Base-by-base conservation (phyloP, 2,888 invertebrate species). In the Monoplex corrugatus region DNA sequence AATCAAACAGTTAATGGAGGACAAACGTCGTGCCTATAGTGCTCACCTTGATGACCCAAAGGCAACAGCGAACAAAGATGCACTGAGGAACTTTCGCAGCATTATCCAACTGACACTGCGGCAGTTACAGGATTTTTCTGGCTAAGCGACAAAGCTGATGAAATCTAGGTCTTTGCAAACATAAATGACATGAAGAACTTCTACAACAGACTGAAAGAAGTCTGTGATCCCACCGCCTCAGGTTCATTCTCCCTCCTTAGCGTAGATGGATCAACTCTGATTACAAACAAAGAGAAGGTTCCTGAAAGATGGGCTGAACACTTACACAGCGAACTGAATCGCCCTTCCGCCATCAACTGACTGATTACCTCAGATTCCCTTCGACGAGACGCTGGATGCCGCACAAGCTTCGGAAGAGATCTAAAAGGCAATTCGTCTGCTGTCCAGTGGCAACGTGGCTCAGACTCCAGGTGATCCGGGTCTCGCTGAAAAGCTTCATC, bases 241-340 rank as follows among this genome's bases (percentile, higher is more conserved):
- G 89, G 90, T 19, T 78, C 89, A 10, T 68, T 87, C 1, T 89
- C 89, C 8, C 86, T 89, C n/a, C 89, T 89, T 28, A 88, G 86
- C 80, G 72, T 75, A 23, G 88, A 90, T 88, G 89, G 89, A 6
- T 68, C 45, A 19, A 86, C 68, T 19, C 87, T 91, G 19, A 44
- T 90, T 44, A 89, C 86, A 1, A 90, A 90, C 38, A 87, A 89
- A 84, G 88, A 57, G 19, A 72, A 89, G 80, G 88, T 88, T 2
- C 88, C 89, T 32, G 80, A 91, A 63, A 87, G 90, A 40, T 91
- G 85, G 89, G 89, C 91, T 6, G 90, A 91, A 68, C 90, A 91
- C 84, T 90, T 90, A 32, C 43, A 57, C 2, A 57, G 10, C 10
- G 57, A 23, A 5, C 57, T 57, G 2, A 57, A 57, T 1, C n/a